Evolutionary conservation across 30 jellyfish, hydroid and myxozoan species (phyloP).

Genomic region (Cassiopea andromeda): DNA sequence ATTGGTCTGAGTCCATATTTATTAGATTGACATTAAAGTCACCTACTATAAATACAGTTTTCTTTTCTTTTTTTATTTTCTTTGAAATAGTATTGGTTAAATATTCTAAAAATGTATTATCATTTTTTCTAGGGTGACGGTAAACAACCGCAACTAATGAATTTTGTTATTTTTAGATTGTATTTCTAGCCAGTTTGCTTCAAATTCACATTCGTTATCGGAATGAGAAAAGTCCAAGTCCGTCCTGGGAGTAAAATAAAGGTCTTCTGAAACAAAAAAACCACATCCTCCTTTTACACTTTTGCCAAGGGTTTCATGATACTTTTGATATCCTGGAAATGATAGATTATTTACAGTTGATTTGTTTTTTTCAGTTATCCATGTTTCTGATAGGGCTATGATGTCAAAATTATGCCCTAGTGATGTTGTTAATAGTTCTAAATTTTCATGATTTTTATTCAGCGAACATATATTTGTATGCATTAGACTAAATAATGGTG

Average conservation of each 20-base stretch:
- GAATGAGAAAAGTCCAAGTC: constrained; percentile 27
- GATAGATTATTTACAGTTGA: background rate
- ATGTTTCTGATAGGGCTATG: constrained; percentile 45
- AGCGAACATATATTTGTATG: constrained; percentile 39
- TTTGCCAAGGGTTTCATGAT: constrained; percentile 11
- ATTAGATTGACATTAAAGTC: constrained; percentile 44
- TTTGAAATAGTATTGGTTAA: constrained; percentile 16
- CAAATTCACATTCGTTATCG: constrained; percentile 27
- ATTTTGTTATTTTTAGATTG: constrained; percentile 23
- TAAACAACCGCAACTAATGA: constrained; percentile 34
- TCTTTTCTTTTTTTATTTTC: constrained; percentile 36
- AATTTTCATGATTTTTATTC: constrained; percentile 5
- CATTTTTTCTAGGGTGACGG: constrained; percentile 53
- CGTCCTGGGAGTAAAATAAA: constrained; percentile 16
- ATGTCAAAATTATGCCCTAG: constrained; percentile 27
- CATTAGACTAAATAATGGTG: constrained; percentile 1
- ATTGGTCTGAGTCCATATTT: constrained; percentile 31
- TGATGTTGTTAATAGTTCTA: background rate
- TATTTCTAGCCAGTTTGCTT: constrained; percentile 59
- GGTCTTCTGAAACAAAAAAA: constrained; percentile 21
- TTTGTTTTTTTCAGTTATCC: constrained; percentile 6
- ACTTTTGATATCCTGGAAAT: constrained; percentile 8
- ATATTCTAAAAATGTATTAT: constrained; percentile 26
- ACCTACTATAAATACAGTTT: constrained; percentile 33
- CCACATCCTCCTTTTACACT: constrained; percentile 61